Evolutionary conservation across 2,888 invertebrate genomes (phyloP), one percentile per base, ranked within the genome.

Genomic region (Orchestes rusci): DNA sequence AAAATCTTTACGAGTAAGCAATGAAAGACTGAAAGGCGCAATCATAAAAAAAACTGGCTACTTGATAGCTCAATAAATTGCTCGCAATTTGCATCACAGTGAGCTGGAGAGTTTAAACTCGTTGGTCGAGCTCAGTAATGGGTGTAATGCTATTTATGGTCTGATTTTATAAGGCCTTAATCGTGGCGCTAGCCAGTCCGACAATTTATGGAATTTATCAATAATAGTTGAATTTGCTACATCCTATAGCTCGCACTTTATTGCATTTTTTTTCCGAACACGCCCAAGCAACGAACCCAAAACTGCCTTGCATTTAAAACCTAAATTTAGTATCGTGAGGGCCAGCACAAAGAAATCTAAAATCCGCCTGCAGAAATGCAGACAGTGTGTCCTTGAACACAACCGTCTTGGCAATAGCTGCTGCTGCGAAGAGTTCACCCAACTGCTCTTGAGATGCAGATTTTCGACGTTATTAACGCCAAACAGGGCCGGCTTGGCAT

Each of bases 371-470:
- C 43, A 50, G 43, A 45, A 48, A 50, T 50, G 50, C 50, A 51
- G 51, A 51, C 51, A 16, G 48, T 31, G 29, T 44, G 51, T 31
- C 51, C 51, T 51, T 51, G 51, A 51, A 51, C 39, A 51, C 41
- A 35, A 48, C 51, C 47, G 45, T 47, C 42, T 51, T 45, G 51
- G 51, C 51, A 18, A 47, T 29, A 44, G 50, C 39, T 39, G 45
- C 51, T 40, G 48, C 48, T 45, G 43, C 43, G 31, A 36, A 48
- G 48, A 48, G 51, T 51, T 51, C 51, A 48, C 34, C 38, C 40
- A 39, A 44, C 41, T 29, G 39, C 45, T 40, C 17, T 40, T 33
- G 13, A 23, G 40, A 40, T 40, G 39, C 40, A 39, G 40, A 40
- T 40, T 45, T 44, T 31, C 15, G 31, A 43, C 31, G 19, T 35